Evolutionary conservation across 2,888 invertebrate genomes (phyloP).

Genomic region (Cosmia trapezina): DNA sequence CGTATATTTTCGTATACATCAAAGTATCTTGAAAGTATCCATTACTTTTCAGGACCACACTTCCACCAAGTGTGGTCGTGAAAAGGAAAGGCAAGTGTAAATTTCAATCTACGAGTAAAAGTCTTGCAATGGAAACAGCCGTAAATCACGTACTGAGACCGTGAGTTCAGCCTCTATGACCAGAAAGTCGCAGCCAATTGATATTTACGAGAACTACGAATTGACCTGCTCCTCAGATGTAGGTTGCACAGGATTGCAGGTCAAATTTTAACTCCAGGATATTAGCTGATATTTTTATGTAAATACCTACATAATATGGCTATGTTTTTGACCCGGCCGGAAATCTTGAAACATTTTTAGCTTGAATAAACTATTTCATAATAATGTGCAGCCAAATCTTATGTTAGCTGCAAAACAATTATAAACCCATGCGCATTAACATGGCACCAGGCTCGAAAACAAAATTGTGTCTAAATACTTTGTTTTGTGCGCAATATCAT

Average conservation of each 20-base stretch:
- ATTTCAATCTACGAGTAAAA: constrained; percentile 26
- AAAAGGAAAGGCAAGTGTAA: constrained; percentile 1
- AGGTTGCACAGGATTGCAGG: neutral
- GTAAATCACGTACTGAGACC: constrained; percentile 15
- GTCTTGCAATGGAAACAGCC: neutral
- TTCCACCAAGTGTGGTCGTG: no score
- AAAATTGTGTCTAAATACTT: no score
- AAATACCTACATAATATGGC: no score
- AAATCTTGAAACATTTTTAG: neutral
- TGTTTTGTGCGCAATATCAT: no score
- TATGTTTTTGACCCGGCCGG: no score
- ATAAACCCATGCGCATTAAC: no score
- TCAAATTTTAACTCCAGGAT: neutral
- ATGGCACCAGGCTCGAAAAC: no score
- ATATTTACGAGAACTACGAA: constrained; percentile 43
- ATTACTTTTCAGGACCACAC: neutral
- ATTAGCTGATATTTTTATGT: neutral
- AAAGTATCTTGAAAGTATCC: neutral
- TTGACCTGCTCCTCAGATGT: neutral
- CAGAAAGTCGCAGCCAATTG: constrained; percentile 24
- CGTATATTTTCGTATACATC: neutral
- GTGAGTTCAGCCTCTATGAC: constrained; percentile 7
- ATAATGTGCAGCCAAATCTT: no score
- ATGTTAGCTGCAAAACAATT: no score
- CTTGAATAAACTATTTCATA: no score